Conservation (phyloP, 2,113 vertebrate species). For the Ophthalmolycus amberensis region DNA sequence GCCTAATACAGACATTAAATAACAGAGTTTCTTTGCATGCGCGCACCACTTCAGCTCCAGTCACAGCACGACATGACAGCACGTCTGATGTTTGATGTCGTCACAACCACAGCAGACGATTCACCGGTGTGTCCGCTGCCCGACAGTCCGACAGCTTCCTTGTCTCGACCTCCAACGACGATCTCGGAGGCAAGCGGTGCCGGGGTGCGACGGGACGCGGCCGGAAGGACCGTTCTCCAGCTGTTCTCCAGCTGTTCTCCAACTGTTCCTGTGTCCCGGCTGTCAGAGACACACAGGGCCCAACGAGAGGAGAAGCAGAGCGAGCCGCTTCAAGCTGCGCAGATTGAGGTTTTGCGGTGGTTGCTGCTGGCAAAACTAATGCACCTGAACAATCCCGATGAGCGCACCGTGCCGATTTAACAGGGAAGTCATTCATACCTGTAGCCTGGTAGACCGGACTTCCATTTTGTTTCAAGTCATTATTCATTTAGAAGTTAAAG, state of each 20-base stretch:
- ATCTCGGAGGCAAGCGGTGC: constrained; percentile 15
- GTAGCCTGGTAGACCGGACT: background rate
- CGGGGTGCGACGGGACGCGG: constrained; percentile 22
- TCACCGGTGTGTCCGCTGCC: constrained; percentile 3
- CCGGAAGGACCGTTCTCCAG: constrained; percentile 31
- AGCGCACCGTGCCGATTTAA: constrained; percentile 16
- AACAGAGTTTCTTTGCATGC: background rate
- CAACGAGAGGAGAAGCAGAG: constrained; percentile 22
- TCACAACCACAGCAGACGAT: constrained; percentile 15
- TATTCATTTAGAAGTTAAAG: constrained; percentile 13
- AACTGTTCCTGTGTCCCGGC: constrained; percentile 24
- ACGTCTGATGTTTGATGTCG: background rate
- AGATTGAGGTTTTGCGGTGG: constrained; percentile 9
- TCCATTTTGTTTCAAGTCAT: constrained; percentile 15
- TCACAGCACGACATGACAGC: background rate
- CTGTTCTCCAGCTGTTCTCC: constrained; percentile 17
- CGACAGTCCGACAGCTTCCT: background rate
- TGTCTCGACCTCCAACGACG: constrained; percentile 1
- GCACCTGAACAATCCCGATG: constrained; percentile 33
- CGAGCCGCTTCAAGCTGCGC: constrained; percentile 3
- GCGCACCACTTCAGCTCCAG: background rate
- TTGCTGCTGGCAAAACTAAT: constrained; percentile 27
- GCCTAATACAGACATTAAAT: background rate
- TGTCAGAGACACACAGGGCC: constrained; percentile 35
- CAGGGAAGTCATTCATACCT: constrained; percentile 9